Percentiles rank a stretch among this genome's conserved stretches.
phyloP scores from a whole-genome alignment of 2,797 vertebrate genomes.

The Pangasius krempfi region DNA sequence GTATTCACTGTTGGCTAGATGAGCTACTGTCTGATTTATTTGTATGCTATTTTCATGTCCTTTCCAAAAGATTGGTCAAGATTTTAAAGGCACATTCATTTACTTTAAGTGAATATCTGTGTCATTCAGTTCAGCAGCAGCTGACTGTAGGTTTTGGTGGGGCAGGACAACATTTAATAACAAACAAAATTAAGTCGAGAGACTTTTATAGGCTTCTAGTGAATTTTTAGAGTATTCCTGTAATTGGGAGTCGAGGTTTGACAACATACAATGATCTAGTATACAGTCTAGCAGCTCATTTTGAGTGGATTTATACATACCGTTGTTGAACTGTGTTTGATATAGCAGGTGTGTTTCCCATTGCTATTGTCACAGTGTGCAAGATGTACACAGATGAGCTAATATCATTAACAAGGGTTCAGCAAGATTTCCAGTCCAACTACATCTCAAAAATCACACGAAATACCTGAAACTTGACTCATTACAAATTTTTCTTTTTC shows the following conservation, averaged over 20 bases:
- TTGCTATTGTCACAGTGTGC: not conserved
- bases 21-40: not conserved
- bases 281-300: not conserved
- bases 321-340: not conserved
- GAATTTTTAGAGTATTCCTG: not conserved
- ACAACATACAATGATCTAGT: not conserved
- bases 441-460: not conserved
- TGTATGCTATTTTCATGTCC: not conserved
- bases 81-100: not conserved
- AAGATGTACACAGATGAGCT: not conserved
- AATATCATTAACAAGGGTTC: not conserved
- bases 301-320: not conserved
- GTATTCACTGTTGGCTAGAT: slow-evolving; percentile 7
- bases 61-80: slow-evolving; percentile 3
- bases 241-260: not conserved
- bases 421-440: not conserved
- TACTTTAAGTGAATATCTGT: not conserved
- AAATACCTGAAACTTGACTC: not conserved
- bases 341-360: not conserved
- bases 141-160: not conserved
- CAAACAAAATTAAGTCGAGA: not conserved
- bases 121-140: slow-evolving; percentile 8
- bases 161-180: not conserved
- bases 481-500: not conserved
- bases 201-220: not conserved